Percentiles rank a stretch among this genome's conserved stretches.
Evolutionary conservation across 2,888 invertebrate genomes (phyloP).

Genomic region (Creontiades dilutus): DNA sequence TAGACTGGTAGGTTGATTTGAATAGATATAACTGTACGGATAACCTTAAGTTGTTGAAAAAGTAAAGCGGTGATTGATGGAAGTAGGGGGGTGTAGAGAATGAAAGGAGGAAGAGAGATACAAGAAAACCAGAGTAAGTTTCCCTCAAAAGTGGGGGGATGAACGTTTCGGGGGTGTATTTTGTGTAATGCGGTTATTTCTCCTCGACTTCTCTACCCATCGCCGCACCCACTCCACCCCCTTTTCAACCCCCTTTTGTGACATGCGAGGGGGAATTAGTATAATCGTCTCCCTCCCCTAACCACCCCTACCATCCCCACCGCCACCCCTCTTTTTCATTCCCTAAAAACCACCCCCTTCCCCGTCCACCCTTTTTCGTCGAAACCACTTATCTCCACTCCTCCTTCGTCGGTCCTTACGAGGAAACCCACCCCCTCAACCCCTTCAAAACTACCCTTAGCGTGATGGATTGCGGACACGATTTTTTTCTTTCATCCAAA

Average conservation of each 20-base stretch:
- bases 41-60: no score
- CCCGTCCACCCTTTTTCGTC: neutral
- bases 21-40: no score
- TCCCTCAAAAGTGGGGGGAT: neutral
- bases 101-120: neutral
- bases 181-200: slow-evolving; percentile 59
- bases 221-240: neutral
- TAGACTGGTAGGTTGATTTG: no score
- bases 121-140: neutral
- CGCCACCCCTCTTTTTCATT: slow-evolving; percentile 2
- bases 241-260: neutral
- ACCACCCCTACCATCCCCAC: neutral
- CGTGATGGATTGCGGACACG: slow-evolving; percentile 46
- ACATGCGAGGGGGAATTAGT: slow-evolving; percentile 58
- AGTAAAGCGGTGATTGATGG: no score
- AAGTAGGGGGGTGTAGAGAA: neutral
- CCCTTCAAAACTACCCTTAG: slow-evolving; percentile 44
- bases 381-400: slow-evolving; percentile 26
- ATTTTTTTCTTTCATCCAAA: neutral
- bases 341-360: neutral
- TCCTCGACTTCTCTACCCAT: neutral
- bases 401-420: slow-evolving; percentile 5
- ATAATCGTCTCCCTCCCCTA: slow-evolving; percentile 46
- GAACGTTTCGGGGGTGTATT: neutral
- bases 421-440: neutral